A percentile compares a stretch with the other conserved stretches of the same genome.
Evolutionary conservation across 2,888 invertebrate species (phyloP).

Genomic region (Pachydiplax longipennis): DNA sequence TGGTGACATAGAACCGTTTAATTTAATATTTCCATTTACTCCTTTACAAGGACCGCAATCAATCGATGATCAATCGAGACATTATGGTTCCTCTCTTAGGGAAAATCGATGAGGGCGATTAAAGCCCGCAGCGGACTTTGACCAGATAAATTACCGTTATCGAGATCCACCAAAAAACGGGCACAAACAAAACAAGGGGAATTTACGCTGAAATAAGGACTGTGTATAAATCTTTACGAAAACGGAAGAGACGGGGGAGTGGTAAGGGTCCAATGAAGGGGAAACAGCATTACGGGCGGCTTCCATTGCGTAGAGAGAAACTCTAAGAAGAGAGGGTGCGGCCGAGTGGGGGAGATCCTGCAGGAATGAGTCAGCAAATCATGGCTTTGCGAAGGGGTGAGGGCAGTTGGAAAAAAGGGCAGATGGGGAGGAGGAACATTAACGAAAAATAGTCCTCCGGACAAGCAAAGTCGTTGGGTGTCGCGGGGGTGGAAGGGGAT

Average conservation of each 20-base stretch:
- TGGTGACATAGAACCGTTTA: too few relatives aligned
- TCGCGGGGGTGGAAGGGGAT: neutral
- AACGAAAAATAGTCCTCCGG: neutral
- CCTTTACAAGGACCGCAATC: neutral
- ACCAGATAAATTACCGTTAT: too few relatives aligned
- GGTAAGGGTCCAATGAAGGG: neutral
- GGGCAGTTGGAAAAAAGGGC: neutral
- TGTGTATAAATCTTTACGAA: neutral
- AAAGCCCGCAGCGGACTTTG: neutral
- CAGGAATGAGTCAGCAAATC: conserved; percentile 38
- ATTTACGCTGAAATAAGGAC: too few relatives aligned
- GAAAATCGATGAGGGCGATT: neutral
- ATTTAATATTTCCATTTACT: too few relatives aligned
- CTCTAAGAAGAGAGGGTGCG: neutral
- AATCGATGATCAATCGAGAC: too few relatives aligned
- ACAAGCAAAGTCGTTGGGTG: neutral
- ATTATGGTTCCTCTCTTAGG: too few relatives aligned
- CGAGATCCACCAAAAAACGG: too few relatives aligned
- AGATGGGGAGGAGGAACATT: neutral
- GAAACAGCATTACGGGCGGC: neutral
- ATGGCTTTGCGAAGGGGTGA: neutral
- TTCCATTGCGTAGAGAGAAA: too few relatives aligned
- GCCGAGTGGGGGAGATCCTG: neutral
- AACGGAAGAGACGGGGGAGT: too few relatives aligned
- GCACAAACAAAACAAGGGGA: too few relatives aligned